phyloP scores from a whole-genome alignment of 2,888 invertebrate genomes.

The Lamellibrachia satsuma region DNA sequence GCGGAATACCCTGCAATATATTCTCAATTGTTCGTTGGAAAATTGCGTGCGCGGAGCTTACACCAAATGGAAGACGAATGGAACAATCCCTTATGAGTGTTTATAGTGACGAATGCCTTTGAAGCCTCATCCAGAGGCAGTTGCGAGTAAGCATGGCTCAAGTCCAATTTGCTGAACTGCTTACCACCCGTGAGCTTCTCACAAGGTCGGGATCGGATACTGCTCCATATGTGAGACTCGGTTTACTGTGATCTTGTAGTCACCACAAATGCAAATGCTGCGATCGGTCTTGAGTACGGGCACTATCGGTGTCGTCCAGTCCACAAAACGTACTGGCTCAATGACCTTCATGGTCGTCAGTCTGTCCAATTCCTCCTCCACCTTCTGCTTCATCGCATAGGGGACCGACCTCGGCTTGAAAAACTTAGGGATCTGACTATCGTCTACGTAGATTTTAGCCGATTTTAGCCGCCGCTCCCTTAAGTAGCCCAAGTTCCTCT shows the following conservation, averaged over 20 bases:
- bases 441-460: slow-evolving; percentile 30
- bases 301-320: slow-evolving; percentile 41
- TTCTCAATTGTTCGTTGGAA: slow-evolving; percentile 17
- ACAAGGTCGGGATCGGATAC: neutral
- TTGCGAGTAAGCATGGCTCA: slow-evolving; percentile 44
- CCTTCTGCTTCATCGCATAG: slow-evolving; percentile 29
- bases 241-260: neutral
- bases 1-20: neutral
- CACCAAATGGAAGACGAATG: slow-evolving; percentile 22
- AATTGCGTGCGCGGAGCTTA: slow-evolving; percentile 20
- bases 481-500: neutral
- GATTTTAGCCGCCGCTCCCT: slow-evolving; percentile 24
- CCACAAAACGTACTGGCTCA: slow-evolving; percentile 31
- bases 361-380: slow-evolving; percentile 29
- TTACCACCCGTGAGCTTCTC: slow-evolving; percentile 31
- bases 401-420: slow-evolving; percentile 42
- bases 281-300: slow-evolving; percentile 35
- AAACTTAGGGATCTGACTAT: slow-evolving; percentile 36
- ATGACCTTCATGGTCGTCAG: slow-evolving; percentile 19
- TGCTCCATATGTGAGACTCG: neutral
- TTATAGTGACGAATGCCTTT: slow-evolving; percentile 20
- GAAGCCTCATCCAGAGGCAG: neutral
- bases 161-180: slow-evolving; percentile 42
- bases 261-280: neutral
- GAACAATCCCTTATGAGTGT: slow-evolving; percentile 28